Conservation (phyloP, 2,113 vertebrate species). For the Campylomormyrus numenius region DNA sequence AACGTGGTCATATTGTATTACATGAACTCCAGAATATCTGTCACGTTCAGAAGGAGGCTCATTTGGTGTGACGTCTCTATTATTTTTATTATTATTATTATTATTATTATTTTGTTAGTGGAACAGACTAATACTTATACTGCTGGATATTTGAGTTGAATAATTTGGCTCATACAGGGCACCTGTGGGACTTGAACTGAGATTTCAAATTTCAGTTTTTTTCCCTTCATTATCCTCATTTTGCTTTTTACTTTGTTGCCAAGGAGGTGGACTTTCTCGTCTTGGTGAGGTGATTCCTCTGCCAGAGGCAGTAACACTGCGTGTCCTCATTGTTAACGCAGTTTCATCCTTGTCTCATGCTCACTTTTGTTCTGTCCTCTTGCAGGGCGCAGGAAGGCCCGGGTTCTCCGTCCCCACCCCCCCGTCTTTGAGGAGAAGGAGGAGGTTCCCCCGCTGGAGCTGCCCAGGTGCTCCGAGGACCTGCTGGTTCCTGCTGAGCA, state of each 20-base stretch:
- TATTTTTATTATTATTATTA: too few species aligned
- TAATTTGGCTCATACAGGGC: neutral
- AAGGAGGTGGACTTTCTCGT: neutral
- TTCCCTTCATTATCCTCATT: neutral
- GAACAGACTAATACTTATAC: neutral
- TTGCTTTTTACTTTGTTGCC: neutral
- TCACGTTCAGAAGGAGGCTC: neutral
- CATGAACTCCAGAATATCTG: neutral
- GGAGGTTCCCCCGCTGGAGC: conserved; percentile 72
- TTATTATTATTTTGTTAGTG: neutral
- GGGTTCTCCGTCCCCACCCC: conserved; percentile 79
- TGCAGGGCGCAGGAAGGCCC: conserved; percentile 75
- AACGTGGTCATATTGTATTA: neutral
- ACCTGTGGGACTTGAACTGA: neutral
- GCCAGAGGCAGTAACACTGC: neutral
- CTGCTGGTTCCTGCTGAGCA: conserved; percentile 85
- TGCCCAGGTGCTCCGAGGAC: conserved; percentile 89
- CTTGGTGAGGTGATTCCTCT: neutral
- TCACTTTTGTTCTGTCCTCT: conserved; percentile 17
- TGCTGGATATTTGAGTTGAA: neutral
- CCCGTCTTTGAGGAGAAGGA: conserved; percentile 90
- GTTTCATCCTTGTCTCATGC: neutral
- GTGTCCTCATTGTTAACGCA: neutral
- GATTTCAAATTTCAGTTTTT: neutral
- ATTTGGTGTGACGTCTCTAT: neutral